Conservation (phyloP, 2,797 vertebrate genomes). For the Bradypodion ventrale region DNA sequence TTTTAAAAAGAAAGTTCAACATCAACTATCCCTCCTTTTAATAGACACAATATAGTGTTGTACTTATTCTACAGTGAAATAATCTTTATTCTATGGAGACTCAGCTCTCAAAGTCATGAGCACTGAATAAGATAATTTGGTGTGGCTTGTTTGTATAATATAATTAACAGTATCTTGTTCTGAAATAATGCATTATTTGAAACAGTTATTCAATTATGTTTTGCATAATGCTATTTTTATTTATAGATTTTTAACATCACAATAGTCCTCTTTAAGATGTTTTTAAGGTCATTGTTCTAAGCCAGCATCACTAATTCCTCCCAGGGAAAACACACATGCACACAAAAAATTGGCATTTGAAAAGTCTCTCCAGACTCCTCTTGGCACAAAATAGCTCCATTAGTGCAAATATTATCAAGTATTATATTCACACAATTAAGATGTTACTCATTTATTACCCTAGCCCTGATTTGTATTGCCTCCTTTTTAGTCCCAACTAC, state of each 20-base stretch:
- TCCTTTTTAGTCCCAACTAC: background rate
- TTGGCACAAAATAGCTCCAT: background rate
- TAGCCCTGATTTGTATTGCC: background rate
- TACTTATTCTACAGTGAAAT: background rate
- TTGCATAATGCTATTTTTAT: slow-evolving; percentile 17
- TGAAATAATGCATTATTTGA: slow-evolving; percentile 31
- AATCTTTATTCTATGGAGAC: background rate
- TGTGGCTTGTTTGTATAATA: background rate
- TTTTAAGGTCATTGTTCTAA: slow-evolving; percentile 13
- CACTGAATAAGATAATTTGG: background rate
- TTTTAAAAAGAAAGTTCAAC: slow-evolving; percentile 23
- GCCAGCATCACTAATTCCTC: background rate
- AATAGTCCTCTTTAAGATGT: slow-evolving; percentile 11
- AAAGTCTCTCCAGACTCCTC: background rate
- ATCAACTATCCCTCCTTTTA: background rate
- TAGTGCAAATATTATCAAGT: background rate
- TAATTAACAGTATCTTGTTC: slow-evolving; percentile 20
- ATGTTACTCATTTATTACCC: background rate
- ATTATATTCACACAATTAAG: background rate
- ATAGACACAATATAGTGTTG: background rate
- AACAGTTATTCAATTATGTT: background rate
- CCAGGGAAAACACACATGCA: slow-evolving; percentile 7
- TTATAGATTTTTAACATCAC: slow-evolving; percentile 6
- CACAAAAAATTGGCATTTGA: background rate
- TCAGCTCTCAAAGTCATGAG: background rate